Conservation (phyloP, 2,113 vertebrate species). For the Isichthys henryi region DNA sequence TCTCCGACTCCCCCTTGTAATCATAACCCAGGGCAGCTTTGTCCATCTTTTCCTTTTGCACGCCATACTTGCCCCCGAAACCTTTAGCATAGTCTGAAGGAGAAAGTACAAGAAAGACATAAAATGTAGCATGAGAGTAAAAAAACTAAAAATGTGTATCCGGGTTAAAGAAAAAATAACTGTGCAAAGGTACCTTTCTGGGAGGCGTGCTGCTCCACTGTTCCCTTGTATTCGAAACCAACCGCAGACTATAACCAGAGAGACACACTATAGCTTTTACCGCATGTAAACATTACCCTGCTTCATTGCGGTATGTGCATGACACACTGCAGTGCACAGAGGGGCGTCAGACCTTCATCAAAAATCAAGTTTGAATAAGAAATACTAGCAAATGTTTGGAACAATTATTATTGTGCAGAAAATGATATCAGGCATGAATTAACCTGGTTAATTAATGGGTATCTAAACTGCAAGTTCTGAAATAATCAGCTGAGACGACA, state of each 20-base stretch:
- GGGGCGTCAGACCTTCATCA: background rate
- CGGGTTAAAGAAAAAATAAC: background rate
- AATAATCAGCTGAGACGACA: background rate
- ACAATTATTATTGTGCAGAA: background rate
- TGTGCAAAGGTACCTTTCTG: slow-evolving; percentile 71
- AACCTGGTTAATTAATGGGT: background rate
- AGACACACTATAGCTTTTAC: background rate
- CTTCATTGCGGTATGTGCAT: background rate
- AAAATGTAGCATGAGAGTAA: background rate
- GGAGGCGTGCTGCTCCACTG: slow-evolving; percentile 78
- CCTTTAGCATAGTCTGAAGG: slow-evolving; percentile 59
- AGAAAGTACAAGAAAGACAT: background rate
- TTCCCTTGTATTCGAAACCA: slow-evolving; percentile 87
- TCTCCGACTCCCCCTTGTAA: slow-evolving; percentile 77
- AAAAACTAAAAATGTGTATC: background rate
- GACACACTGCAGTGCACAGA: background rate
- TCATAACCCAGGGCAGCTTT: slow-evolving; percentile 78
- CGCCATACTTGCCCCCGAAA: slow-evolving; percentile 78
- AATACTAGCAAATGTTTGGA: background rate
- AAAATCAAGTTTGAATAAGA: background rate
- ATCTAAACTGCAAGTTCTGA: background rate
- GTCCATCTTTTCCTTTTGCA: slow-evolving; percentile 60
- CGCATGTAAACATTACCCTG: background rate
- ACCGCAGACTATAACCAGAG: slow-evolving; percentile 71
- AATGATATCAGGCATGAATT: background rate